Evolutionary conservation across 2,888 invertebrate genomes (phyloP).

Genomic region (Acronicta alni): DNA sequence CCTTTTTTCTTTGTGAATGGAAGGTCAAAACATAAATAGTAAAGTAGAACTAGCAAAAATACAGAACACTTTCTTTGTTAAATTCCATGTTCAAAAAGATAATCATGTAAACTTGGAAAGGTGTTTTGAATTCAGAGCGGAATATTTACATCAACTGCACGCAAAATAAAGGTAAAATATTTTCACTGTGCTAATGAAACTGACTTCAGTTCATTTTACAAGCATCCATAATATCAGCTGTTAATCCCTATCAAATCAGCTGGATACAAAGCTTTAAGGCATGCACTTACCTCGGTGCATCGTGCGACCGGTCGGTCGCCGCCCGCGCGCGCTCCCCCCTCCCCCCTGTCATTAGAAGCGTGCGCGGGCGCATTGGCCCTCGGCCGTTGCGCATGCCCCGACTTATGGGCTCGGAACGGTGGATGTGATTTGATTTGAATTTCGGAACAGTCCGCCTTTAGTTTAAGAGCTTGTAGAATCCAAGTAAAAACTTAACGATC

Average conservation of each 20-base stretch:
- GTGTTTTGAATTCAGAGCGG: background rate
- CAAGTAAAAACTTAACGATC: slow-evolving; percentile 54
- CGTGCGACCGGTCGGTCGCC: slow-evolving; percentile 79
- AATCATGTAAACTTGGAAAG: background rate
- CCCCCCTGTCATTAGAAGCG: slow-evolving; percentile 84
- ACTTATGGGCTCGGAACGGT: slow-evolving; percentile 70
- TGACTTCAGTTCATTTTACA: slow-evolving; percentile 6
- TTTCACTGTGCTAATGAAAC: slow-evolving; percentile 5
- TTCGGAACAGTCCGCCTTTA: slow-evolving; percentile 58
- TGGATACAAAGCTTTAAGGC: slow-evolving; percentile 50
- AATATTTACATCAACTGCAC: background rate
- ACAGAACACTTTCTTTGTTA: slow-evolving; percentile 6
- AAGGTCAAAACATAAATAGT: slow-evolving; percentile 29
- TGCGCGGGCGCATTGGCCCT: slow-evolving; percentile 88
- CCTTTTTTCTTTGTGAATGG: slow-evolving; percentile 22
- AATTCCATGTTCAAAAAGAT: slow-evolving; percentile 5
- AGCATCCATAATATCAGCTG: slow-evolving; percentile 54
- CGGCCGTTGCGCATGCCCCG: slow-evolving; percentile 72
- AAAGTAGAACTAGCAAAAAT: slow-evolving; percentile 9
- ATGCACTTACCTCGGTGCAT: slow-evolving; percentile 70
- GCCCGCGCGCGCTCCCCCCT: slow-evolving; percentile 65
- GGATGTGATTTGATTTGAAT: slow-evolving; percentile 73
- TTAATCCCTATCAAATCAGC: slow-evolving; percentile 50
- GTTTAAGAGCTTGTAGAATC: slow-evolving; percentile 47
- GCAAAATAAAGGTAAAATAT: background rate